phyloP scores from a whole-genome alignment of 2,113 vertebrate species.

The Scytalopus superciliaris region DNA sequence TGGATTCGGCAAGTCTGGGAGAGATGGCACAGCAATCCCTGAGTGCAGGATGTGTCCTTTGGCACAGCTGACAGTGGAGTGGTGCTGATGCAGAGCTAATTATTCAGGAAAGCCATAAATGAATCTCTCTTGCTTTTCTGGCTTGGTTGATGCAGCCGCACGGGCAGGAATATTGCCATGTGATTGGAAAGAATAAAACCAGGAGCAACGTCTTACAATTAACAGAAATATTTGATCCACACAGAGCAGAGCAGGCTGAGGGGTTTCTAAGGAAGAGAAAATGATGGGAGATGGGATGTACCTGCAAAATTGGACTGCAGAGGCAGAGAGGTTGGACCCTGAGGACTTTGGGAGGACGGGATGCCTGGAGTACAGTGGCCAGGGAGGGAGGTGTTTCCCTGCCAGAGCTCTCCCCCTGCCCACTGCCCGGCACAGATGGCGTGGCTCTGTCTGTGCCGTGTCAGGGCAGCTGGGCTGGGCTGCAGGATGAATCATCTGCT shows the following conservation, averaged over 20 bases:
- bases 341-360: background rate
- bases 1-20: background rate
- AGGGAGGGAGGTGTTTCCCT: conserved; percentile 11
- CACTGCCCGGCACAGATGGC: conserved; percentile 54
- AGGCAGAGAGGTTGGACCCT: background rate
- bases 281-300: background rate
- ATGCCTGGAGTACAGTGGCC: background rate
- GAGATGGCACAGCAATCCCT: rapidly evolving
- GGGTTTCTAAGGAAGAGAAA: background rate
- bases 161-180: background rate
- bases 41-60: background rate
- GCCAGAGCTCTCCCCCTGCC: conserved; percentile 32
- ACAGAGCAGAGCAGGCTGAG: background rate
- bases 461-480: conserved; percentile 56
- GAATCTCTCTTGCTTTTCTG: background rate
- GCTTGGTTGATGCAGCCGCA: background rate
- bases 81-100: background rate
- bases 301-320: background rate
- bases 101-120: background rate
- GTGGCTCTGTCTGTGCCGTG: conserved; percentile 27
- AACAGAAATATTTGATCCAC: background rate
- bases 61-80: background rate
- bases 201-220: background rate
- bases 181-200: background rate
- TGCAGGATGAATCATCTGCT: conserved; percentile 60